Evolutionary conservation across 2,888 invertebrate genomes (phyloP).

Genomic region (Orgyia antiqua): DNA sequence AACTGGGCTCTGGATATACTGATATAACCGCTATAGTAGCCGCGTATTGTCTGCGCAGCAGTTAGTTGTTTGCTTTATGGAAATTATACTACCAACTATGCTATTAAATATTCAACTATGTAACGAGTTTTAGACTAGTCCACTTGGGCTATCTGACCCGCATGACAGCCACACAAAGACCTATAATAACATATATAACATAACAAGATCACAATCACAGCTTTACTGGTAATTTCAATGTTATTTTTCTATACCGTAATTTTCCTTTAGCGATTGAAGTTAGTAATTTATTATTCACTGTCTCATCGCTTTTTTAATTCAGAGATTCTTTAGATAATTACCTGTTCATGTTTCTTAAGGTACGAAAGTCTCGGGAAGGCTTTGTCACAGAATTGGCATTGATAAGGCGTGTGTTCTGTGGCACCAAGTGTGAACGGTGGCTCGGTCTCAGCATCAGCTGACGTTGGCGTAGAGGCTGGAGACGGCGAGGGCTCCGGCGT

Average conservation of each 20-base stretch:
- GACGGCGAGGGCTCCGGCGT: conserved; percentile 79
- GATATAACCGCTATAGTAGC: conserved; percentile 60
- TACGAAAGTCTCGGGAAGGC: conserved; percentile 92
- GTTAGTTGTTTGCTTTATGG: conserved; percentile 52
- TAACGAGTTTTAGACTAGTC: conserved; percentile 10
- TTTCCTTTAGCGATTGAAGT: too few species aligned
- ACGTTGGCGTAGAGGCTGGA: conserved; percentile 82
- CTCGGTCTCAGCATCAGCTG: conserved; percentile 81
- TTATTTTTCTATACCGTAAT: too few species aligned
- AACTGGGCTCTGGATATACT: conserved; percentile 63
- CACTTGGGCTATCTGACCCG: not conserved
- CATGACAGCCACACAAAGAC: too few species aligned
- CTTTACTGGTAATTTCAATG: too few species aligned
- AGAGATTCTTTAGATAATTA: too few species aligned
- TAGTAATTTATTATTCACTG: too few species aligned
- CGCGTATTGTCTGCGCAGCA: conserved; percentile 48
- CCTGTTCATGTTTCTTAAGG: conserved; percentile 95
- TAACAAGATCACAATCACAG: too few species aligned
- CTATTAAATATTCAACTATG: conserved; percentile 14
- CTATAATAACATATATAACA: too few species aligned
- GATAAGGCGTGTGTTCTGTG: conserved; percentile 88
- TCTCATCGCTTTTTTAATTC: too few species aligned
- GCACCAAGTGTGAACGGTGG: conserved; percentile 82
- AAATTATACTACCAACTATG: conserved; percentile 25
- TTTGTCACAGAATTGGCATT: conserved; percentile 94